phyloP scores from a whole-genome alignment of 1,140 invertebrate genomes.

The Pseudoatta argentina region DNA sequence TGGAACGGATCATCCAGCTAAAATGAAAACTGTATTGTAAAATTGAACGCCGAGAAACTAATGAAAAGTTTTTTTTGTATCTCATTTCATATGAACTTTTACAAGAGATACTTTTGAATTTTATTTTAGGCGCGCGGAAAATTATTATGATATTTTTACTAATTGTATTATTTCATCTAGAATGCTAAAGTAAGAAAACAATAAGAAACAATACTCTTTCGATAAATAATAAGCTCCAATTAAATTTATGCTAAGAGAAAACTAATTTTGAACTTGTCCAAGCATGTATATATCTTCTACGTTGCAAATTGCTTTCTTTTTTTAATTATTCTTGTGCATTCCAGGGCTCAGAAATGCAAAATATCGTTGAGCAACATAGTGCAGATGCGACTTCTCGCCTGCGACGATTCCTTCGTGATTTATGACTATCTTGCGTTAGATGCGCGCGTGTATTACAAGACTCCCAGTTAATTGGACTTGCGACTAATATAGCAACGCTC shows the following conservation, averaged over 20 bases:
- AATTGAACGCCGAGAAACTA: background rate
- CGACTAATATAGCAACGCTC: constrained; percentile 71
- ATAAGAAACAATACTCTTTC: background rate
- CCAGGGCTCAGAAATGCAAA: constrained; percentile 1
- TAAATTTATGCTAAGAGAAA: background rate
- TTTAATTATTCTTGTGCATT: background rate
- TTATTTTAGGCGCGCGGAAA: background rate
- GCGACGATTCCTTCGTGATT: constrained; percentile 57
- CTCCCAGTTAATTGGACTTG: constrained; percentile 71
- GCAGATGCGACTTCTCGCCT: constrained; percentile 14
- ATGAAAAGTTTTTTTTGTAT: constrained; percentile 2
- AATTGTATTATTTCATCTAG: constrained; percentile 2
- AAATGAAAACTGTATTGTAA: background rate
- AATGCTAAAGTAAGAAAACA: background rate
- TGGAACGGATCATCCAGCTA: background rate
- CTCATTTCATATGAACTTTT: background rate
- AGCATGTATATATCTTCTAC: background rate
- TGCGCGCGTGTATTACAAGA: constrained; percentile 63
- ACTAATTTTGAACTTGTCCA: background rate
- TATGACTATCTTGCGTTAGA: constrained; percentile 67
- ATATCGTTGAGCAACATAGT: background rate
- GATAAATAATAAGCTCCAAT: background rate
- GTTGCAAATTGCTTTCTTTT: constrained; percentile 22
- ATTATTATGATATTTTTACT: constrained; percentile 12
- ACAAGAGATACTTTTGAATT: background rate